phyloP scores from a whole-genome alignment of 2,888 invertebrate genomes.

The Steinernema carpocapsae region DNA sequence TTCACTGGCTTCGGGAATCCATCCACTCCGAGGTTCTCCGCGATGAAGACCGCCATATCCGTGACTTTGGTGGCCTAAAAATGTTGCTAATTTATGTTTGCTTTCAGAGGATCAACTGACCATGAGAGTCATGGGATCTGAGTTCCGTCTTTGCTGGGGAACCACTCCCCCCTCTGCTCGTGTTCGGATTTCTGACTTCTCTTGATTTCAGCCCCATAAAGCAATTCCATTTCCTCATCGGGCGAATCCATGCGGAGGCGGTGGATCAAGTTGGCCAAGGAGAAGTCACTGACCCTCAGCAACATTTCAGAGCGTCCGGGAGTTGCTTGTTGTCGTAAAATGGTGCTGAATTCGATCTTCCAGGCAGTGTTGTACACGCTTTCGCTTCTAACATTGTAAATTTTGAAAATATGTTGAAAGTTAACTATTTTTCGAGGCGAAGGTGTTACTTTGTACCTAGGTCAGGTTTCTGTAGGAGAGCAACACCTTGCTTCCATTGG shows the following conservation, averaged over 20 bases:
- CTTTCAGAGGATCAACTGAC: background rate
- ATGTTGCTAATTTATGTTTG: too few species aligned
- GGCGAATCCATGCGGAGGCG: background rate
- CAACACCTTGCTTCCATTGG: background rate
- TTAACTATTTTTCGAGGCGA: too few species aligned
- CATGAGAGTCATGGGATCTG: constrained; percentile 85
- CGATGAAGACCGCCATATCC: background rate
- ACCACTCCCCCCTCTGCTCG: constrained; percentile 80
- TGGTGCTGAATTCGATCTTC: background rate
- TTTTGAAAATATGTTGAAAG: background rate
- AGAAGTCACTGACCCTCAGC: background rate
- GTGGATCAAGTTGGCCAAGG: too few species aligned
- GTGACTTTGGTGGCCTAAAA: background rate
- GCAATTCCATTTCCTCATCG: background rate
- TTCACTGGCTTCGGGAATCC: too few species aligned
- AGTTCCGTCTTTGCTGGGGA: constrained; percentile 86
- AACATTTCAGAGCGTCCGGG: background rate
- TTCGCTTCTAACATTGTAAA: background rate
- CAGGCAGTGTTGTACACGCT: background rate
- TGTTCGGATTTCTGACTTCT: background rate
- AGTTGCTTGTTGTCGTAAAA: background rate
- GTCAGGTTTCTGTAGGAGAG: background rate
- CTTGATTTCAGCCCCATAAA: background rate
- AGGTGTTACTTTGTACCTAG: background rate
- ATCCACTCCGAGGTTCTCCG: background rate